Conservation (phyloP, 2,797 vertebrate genomes). For the Prionace glauca region DNA sequence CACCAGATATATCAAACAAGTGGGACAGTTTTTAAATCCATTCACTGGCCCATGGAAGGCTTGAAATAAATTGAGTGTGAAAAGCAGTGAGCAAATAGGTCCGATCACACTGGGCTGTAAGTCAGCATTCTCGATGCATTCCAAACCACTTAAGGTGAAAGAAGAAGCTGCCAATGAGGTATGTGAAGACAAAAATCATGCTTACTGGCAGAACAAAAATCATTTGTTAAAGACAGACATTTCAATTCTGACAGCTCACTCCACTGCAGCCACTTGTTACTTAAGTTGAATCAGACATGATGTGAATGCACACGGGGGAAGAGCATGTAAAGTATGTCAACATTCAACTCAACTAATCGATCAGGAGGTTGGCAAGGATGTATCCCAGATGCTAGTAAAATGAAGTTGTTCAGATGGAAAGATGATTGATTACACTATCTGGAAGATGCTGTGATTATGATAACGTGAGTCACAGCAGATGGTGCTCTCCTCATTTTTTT, state of each 20-base stretch:
- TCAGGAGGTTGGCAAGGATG: background rate
- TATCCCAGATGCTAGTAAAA: background rate
- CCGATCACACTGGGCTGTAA: slow-evolving; percentile 7
- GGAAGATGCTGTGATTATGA: background rate
- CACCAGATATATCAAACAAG: background rate
- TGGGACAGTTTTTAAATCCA: background rate
- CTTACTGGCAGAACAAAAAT: background rate
- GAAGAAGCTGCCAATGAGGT: slow-evolving; percentile 53
- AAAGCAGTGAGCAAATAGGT: slow-evolving; percentile 16
- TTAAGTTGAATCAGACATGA: background rate
- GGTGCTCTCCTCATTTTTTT: background rate
- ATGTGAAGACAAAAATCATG: slow-evolving; percentile 47
- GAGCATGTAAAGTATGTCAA: background rate
- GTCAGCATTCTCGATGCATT: slow-evolving; percentile 42
- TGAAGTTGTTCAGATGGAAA: background rate
- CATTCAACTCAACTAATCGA: background rate
- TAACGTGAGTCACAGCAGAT: background rate
- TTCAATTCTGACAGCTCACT: background rate
- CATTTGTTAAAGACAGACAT: slow-evolving; percentile 4
- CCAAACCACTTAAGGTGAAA: slow-evolving; percentile 52
- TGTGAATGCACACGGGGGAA: background rate
- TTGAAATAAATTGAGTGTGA: slow-evolving; percentile 35
- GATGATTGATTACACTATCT: slow-evolving; percentile 11
- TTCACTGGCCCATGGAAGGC: slow-evolving; percentile 3
- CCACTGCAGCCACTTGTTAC: background rate